Base-by-base conservation (phyloP, 1,140 invertebrate genomes). In the Doryteuthis pealeii region DNA sequence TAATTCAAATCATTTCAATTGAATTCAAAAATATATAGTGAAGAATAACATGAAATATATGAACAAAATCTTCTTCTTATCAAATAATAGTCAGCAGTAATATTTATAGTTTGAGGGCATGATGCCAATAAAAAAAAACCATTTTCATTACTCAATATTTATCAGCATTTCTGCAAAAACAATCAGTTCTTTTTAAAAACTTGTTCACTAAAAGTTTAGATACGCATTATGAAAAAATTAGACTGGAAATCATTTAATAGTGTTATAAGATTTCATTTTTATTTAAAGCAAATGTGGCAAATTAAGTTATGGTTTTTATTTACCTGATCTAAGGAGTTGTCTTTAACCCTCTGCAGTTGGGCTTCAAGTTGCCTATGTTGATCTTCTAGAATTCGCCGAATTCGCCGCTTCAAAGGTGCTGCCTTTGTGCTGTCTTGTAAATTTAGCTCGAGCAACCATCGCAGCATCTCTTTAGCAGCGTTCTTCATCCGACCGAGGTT, bases 331-430 rank as follows among this genome's bases (percentile, higher is more conserved):
- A 89, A n/a, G n/a, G 40, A 98, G 90, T 84, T 96, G 93, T 54
- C 83, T 72, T 70, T n/a, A n/a, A 88, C 77, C 68, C 96, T 90
- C 82, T 94, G 93, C 72, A 97, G 87, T 79, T 91, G 91, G 31
- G 88, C 85, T 81, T 91, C 91, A 58, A 91, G 80, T 86, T 98
- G 96, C 33, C 94, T 89, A 89, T 99, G 99, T 86, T 99, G 96
- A 85, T 99, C 96, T 89, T 99, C 96, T 28, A 99, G 89, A 82
- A 99, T 97, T 87, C 96, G 94, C 96, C n/a, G n/a, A n/a, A 98
- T 99, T 74, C 96, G 90, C n/a, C 4, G 95, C 94, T 89, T 99
- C 97, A 69, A 99, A n/a, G n/a, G n/a, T n/a, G 90, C 96, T 90
- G 5, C 94, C 95, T 88, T 98, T 98, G 88, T 99, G 96, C 86